These are phyloP conservation scores for Sebastes iracundus DNA, from an alignment of 2,797 vertebrate genomes.

Conservation along the genomic window DNA sequence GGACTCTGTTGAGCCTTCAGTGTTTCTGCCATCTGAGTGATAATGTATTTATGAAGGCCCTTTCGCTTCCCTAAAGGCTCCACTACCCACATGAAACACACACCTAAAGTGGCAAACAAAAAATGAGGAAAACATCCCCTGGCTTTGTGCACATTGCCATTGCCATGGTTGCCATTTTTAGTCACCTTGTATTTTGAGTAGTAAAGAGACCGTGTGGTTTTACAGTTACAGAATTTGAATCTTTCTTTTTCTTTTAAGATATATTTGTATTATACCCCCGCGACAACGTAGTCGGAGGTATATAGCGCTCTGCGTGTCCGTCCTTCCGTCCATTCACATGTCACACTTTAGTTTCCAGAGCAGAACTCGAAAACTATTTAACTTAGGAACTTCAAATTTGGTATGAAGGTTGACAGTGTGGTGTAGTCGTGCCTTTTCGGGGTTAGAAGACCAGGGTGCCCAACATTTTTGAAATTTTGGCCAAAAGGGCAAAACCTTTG, in stretches of 20 bases:
- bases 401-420: no score
- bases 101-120: constrained; percentile 59
- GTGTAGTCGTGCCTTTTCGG: no score
- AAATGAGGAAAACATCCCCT: constrained; percentile 40
- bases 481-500: no score
- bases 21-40: constrained; percentile 7
- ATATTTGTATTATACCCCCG: not conserved
- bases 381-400: no score
- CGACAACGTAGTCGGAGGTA: no score
- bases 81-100: constrained; percentile 51
- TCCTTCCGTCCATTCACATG: no score
- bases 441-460: no score
- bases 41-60: constrained; percentile 77
- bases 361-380: no score
- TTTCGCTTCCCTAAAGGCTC: constrained; percentile 52
- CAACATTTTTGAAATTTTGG: no score
- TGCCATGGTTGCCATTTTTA: not conserved
- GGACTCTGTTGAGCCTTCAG: not conserved
- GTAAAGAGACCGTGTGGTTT: not conserved
- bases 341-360: no score
- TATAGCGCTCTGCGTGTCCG: no score
- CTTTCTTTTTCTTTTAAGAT: not conserved
- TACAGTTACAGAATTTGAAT: not conserved
- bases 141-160: constrained; percentile 20
- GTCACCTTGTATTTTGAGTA: not conserved